phyloP scores from a whole-genome alignment of 2,888 invertebrate species.

The Arrhopalites spinosus region DNA sequence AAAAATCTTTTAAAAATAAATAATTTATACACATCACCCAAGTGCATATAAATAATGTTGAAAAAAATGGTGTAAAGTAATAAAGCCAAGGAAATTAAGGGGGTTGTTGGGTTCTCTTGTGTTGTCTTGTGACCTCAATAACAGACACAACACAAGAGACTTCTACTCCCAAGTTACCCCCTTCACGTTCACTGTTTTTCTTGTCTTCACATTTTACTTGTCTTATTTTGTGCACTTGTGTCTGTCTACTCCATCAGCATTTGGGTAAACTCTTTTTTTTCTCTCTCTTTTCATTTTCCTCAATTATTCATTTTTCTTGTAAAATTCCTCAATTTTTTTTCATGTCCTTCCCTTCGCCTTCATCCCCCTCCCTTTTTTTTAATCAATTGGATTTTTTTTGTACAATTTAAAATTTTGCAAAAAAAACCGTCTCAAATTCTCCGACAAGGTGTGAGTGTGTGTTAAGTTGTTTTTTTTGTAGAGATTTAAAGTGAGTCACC shows the following conservation, averaged over 20 bases:
- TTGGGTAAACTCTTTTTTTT: slow-evolving; percentile 3
- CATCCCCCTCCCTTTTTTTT: no score
- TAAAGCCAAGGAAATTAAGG: slow-evolving; percentile 13
- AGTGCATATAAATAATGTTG: neutral
- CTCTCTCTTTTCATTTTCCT: neutral
- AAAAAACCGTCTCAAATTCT: no score
- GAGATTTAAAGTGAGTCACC: no score
- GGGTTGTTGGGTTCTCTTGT: slow-evolving; percentile 10
- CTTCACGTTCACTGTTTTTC: slow-evolving; percentile 13
- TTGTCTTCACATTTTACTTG: slow-evolving; percentile 14
- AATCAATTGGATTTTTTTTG: no score
- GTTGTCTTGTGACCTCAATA: slow-evolving; percentile 3
- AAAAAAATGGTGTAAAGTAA: slow-evolving; percentile 14
- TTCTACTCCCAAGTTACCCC: slow-evolving; percentile 8
- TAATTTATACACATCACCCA: no score
- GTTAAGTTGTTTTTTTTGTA: no score
- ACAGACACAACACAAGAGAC: no score
- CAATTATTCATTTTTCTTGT: neutral
- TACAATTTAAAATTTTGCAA: no score
- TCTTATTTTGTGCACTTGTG: slow-evolving; percentile 14
- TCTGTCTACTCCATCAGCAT: slow-evolving; percentile 16
- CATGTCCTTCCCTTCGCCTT: no score
- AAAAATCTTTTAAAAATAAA: no score
- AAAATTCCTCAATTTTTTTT: no score
- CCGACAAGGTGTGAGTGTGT: no score